Evolutionary conservation across 2,113 vertebrate genomes (phyloP).

Genomic region (Diglossa brunneiventris): DNA sequence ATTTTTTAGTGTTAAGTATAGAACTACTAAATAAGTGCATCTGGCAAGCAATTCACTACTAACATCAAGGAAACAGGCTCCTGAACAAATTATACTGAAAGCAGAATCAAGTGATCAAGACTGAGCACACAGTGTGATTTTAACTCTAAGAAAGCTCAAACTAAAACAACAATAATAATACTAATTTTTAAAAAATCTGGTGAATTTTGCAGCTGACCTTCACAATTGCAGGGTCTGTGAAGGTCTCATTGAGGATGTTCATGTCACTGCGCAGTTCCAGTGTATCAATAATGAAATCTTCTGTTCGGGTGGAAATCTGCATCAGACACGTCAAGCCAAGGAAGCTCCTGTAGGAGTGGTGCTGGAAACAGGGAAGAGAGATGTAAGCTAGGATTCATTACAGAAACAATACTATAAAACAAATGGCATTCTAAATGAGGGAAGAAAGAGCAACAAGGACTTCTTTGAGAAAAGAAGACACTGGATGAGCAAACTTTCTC

Average conservation of each 20-base stretch:
- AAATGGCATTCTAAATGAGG: background rate
- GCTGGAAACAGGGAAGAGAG: conserved; percentile 63
- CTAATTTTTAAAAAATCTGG: background rate
- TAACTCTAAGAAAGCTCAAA: background rate
- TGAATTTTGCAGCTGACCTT: conserved; percentile 81
- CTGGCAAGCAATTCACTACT: background rate
- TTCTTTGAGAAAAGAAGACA: background rate
- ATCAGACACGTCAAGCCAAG: conserved; percentile 92
- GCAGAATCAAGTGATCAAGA: background rate
- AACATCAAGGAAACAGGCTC: background rate
- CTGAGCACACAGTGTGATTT: background rate
- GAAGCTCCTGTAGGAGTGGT: conserved; percentile 96
- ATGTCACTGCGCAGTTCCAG: conserved; percentile 90
- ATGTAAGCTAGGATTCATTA: background rate
- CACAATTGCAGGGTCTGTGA: conserved; percentile 88
- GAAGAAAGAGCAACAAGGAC: background rate
- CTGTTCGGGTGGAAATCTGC: conserved; percentile 92
- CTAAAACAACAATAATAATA: background rate
- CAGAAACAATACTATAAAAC: background rate
- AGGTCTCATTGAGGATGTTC: conserved; percentile 91
- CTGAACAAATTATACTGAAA: background rate
- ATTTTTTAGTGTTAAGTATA: background rate
- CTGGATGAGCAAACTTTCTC: background rate
- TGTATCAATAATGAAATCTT: conserved; percentile 92
- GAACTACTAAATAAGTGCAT: background rate